phyloP scores from a whole-genome alignment of 2,113 vertebrate genomes.

The Panurus biarmicus region DNA sequence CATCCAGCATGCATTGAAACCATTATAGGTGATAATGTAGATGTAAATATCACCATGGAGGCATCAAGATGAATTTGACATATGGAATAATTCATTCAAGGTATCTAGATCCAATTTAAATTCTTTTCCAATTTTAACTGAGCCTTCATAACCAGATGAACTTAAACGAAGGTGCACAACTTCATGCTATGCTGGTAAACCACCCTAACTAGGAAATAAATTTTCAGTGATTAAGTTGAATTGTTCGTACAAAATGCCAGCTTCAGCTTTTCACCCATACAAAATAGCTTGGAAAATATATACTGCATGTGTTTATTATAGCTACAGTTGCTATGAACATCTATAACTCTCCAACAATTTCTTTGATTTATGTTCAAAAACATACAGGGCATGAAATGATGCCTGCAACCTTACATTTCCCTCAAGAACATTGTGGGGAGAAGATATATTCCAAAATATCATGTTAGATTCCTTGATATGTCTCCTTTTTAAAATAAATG shows the following conservation, averaged over 20 bases:
- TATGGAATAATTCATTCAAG: slow-evolving; percentile 22
- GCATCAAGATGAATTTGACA: background rate
- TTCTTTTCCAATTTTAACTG: slow-evolving; percentile 15
- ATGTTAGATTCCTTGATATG: slow-evolving; percentile 66
- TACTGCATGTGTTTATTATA: slow-evolving; percentile 75
- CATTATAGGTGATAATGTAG: background rate
- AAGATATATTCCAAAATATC: slow-evolving; percentile 72
- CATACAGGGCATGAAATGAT: slow-evolving; percentile 82
- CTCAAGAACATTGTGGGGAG: slow-evolving; percentile 71
- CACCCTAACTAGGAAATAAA: slow-evolving; percentile 63
- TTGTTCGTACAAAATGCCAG: slow-evolving; percentile 55
- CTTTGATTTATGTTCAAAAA: slow-evolving; percentile 82
- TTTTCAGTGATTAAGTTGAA: slow-evolving; percentile 68
- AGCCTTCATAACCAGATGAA: slow-evolving; percentile 42
- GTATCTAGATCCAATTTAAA: slow-evolving; percentile 32
- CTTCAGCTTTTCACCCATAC: slow-evolving; percentile 65
- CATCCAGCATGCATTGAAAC: background rate
- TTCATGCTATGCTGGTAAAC: slow-evolving; percentile 39
- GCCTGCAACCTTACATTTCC: slow-evolving; percentile 77
- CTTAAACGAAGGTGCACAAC: slow-evolving; percentile 38
- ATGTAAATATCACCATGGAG: background rate
- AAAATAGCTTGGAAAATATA: slow-evolving; percentile 72
- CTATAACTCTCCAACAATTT: slow-evolving; percentile 78
- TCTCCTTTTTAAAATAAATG: slow-evolving; percentile 71
- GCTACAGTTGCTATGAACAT: slow-evolving; percentile 74